Evolutionary conservation across 2,113 vertebrate species (phyloP).

Genomic region (Corythaeola cristata): DNA sequence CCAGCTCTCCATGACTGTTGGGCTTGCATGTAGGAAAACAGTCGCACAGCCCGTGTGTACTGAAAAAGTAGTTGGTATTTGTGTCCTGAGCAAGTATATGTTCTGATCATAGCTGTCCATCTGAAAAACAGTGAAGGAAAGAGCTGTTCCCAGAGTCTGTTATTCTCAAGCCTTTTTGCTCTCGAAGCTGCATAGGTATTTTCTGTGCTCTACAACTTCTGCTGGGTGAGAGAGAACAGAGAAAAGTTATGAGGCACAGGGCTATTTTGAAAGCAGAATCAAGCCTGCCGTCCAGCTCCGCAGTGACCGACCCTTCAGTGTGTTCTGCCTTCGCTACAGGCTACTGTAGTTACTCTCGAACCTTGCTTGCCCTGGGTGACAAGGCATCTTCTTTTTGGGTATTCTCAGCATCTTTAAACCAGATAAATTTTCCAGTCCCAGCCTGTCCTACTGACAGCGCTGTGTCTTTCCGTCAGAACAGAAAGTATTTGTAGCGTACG

Average conservation of each 20-base stretch:
- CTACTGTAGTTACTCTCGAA: not conserved
- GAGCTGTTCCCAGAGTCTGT: not conserved
- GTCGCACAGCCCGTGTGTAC: not conserved
- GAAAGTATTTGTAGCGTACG: not conserved
- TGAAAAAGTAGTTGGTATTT: not conserved
- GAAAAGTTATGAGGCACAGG: not conserved
- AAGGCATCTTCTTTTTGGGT: not conserved
- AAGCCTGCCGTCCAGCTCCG: not conserved
- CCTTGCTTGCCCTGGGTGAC: not conserved
- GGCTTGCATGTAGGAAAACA: not conserved
- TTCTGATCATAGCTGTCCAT: not conserved
- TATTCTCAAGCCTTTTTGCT: not conserved
- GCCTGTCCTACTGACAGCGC: not conserved
- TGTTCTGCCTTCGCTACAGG: not conserved
- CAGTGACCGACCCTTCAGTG: fast-evolving
- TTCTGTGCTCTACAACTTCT: not conserved
- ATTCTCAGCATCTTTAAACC: not conserved
- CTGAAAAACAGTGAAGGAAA: not conserved
- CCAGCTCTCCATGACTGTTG: not conserved
- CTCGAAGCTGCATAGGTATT: not conserved
- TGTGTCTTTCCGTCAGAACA: not conserved
- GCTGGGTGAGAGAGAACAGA: not conserved
- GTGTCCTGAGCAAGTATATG: not conserved
- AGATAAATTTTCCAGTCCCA: not conserved
- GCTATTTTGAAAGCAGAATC: not conserved